Evolutionary conservation across 2,888 invertebrate species (phyloP).

Genomic region (Lamproptera curius): DNA sequence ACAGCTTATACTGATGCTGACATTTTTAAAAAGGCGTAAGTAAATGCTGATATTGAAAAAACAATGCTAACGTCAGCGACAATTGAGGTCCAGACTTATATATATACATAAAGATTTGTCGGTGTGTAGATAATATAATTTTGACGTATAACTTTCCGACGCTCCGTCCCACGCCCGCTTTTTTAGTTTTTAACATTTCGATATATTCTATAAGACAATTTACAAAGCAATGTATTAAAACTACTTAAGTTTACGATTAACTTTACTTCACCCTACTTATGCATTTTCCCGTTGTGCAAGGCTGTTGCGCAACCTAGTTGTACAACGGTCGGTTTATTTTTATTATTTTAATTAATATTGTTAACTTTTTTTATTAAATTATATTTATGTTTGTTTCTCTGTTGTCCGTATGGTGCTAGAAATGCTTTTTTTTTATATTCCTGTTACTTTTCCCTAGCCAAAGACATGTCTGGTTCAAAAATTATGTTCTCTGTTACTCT

Average conservation of each 20-base stretch:
- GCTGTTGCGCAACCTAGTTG: conserved; percentile 35
- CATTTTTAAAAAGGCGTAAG: no score
- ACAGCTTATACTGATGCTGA: no score
- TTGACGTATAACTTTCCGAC: conserved; percentile 22
- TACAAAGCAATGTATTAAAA: conserved; percentile 34
- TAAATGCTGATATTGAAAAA: no score
- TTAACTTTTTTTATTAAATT: conserved; percentile 33
- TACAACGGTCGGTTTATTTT: conserved; percentile 34
- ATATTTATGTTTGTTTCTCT: conserved; percentile 33
- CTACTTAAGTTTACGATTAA: conserved; percentile 26
- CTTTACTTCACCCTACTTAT: neutral
- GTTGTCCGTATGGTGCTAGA: conserved; percentile 70
- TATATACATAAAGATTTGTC: no score
- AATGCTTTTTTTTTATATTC: conserved; percentile 58
- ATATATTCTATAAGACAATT: conserved; percentile 26
- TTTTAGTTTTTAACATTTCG: conserved; percentile 24
- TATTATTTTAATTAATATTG: conserved; percentile 35
- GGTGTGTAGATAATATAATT: conserved; percentile 42
- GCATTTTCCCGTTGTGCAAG: conserved; percentile 18
- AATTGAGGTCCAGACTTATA: no score
- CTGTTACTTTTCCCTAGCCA: conserved; percentile 59
- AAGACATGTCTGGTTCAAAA: conserved; percentile 51
- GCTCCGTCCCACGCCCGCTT: conserved; percentile 34
- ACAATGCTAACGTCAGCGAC: no score
- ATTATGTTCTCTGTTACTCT: conserved; percentile 23